Base-by-base conservation (phyloP, 2,113 vertebrate genomes). In the Nyctibius bracteatus region DNA sequence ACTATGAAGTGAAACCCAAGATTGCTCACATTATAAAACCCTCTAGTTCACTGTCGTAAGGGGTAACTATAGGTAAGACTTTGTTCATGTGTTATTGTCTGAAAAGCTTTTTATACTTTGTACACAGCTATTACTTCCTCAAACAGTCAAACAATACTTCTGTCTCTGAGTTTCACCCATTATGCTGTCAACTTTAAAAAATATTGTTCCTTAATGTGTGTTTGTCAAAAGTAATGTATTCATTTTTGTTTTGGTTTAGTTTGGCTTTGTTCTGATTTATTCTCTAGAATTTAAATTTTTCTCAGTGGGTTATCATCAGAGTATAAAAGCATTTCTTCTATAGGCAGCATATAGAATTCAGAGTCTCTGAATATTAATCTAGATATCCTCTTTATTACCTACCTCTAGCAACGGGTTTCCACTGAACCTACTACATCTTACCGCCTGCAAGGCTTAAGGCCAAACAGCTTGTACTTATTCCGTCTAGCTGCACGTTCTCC, bases 401-500 rank as follows among this genome's bases (percentile, higher is more conserved):
- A 47, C 44, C 12, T 92, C 84, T 97, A 99, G 99, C 99, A 99
- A 96, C 97, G 98, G 7, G 97, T 99, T 97, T 98, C 98, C 96
- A 99, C 99, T 57, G 99, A 99, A 57, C 99, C 99, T 62, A 98
- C 98, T 43, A 98, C 98, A 54, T 99, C 99, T 2, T 99, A 99
- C 55, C 98, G 99, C 17, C 98, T 99, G 55, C 99, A 99, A 97
- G 99, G 99, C 62, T 97, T 99, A 94, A 99, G 98, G 96, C 99
- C 99, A 83, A 99, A 99, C 98, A 99, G 99, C 72, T 98, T 99
- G 27, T 99, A 99, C 94, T 98, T 98, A 91, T 99, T 99, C 94
- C 99, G 99, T 66, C 98, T 99, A 86, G 99, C 99, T 79, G 99
- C 99, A 5, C 99, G 99, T 35, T 99, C 99, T 97, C 99, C 98